Evolutionary conservation across 2,888 invertebrate species (phyloP).

Genomic region (Stenotaenia linearis): DNA sequence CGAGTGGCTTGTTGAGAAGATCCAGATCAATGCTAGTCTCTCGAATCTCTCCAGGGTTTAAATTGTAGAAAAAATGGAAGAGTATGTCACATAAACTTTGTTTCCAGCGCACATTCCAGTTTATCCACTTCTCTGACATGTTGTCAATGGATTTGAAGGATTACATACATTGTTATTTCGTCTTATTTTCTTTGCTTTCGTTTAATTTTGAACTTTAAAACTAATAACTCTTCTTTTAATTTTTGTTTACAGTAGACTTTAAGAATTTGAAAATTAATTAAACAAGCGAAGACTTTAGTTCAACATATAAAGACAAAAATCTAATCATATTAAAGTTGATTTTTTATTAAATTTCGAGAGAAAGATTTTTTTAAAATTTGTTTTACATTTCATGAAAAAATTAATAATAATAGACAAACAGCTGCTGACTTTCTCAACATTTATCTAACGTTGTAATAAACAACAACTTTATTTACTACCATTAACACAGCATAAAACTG

Average conservation of each 20-base stretch:
- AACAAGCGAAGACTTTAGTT: neutral
- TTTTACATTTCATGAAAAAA: no score
- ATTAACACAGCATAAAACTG: neutral
- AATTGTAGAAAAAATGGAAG: neutral
- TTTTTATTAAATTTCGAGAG: no score
- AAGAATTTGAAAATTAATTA: neutral
- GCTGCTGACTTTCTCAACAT: neutral
- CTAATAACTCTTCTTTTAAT: no score
- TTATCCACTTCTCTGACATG: no score
- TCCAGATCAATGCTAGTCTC: constrained; percentile 7
- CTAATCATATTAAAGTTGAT: neutral
- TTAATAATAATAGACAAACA: neutral
- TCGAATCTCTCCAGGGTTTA: neutral
- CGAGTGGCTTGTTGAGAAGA: neutral
- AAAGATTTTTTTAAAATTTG: no score
- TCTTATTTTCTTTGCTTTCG: no score
- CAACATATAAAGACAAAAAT: neutral
- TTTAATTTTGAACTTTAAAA: no score
- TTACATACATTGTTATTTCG: no score
- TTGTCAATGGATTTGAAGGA: neutral
- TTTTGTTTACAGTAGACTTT: no score
- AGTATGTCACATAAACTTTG: neutral
- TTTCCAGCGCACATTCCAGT: neutral
- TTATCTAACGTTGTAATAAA: neutral
- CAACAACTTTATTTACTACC: neutral